Evolutionary conservation across 1,140 invertebrate species (phyloP), one percentile per base, ranked within the genome.

Genomic region (Lutraria rhynchaena): DNA sequence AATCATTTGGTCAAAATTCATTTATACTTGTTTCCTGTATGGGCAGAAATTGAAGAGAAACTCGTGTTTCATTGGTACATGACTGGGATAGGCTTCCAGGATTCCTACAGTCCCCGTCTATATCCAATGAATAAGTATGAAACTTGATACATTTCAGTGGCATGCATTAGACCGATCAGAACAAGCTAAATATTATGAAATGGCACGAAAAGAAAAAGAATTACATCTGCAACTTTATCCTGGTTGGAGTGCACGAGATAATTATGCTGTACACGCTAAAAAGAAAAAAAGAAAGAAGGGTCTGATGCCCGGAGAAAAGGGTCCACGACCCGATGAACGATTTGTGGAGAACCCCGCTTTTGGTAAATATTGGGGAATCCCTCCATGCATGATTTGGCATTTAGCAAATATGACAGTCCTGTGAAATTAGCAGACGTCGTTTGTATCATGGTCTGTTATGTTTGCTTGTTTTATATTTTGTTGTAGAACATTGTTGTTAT

Each of bases 121-220:
- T n/a, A n/a, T n/a, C n/a, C n/a, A n/a, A n/a, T n/a, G n/a, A n/a
- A n/a, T n/a, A n/a, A n/a, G n/a, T n/a, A n/a, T n/a, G n/a, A n/a
- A n/a, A n/a, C 24, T 67, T 70, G 22, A 27, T 70, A 31, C 35
- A 60, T 73, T 93, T 91, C 95, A 99, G 97, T 99, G 98, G 98
- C 98, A 99, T 95, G 96, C 96, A 92, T 95, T 99, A 94, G 97
- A 96, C 93, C 96, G 97, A 93, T 97, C 99, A 94, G 98, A 99
- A 94, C 98, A 99, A 94, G 96, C 97, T 93, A 98, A 98, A 94
- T 99, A 99, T 96, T 99, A 99, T 95, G 98, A 99, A 95, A 98
- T 98, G 95, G 98, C 98, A 92, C 95, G 97, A 90, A 96, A 98
- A 94, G 98, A 99, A 94, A 95, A 98, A 92, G 97, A 99, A 94